phyloP scores from a whole-genome alignment of 2,888 invertebrate species.

The Rhopalosiphum nymphaeae region DNA sequence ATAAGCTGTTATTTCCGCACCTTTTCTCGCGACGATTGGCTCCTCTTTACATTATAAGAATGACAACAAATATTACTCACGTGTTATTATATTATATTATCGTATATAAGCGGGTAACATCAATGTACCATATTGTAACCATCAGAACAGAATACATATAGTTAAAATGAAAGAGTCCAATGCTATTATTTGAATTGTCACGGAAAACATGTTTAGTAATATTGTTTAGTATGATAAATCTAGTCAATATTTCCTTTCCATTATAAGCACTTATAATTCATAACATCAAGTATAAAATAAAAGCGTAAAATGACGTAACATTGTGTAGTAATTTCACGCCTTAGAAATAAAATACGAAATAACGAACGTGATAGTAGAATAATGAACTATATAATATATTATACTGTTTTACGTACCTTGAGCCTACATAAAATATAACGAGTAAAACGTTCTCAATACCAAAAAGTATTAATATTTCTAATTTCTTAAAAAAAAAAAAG shows the following conservation, averaged over 20 bases:
- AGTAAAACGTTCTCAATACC: conserved; percentile 6
- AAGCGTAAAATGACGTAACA: not conserved
- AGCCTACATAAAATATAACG: not conserved
- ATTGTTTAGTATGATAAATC: conserved; percentile 45
- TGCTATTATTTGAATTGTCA: conserved; percentile 10
- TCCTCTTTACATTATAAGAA: conserved; percentile 7
- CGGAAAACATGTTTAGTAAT: conserved; percentile 16
- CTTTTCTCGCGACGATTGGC: not conserved
- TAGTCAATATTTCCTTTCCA: conserved; percentile 29
- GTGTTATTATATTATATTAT: not conserved
- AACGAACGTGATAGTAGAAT: not conserved
- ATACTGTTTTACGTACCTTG: not conserved
- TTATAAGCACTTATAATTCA: not conserved
- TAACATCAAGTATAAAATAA: not conserved
- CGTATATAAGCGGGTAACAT: not conserved
- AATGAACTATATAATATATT: not conserved
- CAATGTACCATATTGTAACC: not conserved
- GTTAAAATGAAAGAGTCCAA: not conserved
- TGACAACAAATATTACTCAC: not conserved
- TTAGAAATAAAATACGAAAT: not conserved
- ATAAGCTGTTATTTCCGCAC: not conserved
- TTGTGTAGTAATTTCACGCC: not conserved
- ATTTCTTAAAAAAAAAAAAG: not conserved
- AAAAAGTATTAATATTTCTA: conserved; percentile 56
- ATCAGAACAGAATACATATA: not conserved